phyloP scores from a whole-genome alignment of 2,888 invertebrate genomes.

The Galeruca laticollis region DNA sequence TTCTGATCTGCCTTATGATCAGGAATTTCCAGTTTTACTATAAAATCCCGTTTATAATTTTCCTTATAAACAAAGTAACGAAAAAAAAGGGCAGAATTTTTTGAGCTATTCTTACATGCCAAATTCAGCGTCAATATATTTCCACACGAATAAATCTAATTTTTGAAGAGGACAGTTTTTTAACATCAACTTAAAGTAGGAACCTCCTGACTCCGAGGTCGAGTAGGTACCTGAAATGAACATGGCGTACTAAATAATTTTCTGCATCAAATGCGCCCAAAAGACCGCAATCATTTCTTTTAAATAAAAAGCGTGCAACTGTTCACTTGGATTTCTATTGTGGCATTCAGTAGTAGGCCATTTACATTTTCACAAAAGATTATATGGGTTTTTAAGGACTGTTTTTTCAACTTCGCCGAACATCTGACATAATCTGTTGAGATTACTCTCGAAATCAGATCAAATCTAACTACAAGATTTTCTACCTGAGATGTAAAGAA shows the following conservation, averaged over 20 bases:
- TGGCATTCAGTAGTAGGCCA: conserved; percentile 38
- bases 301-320: conserved; percentile 29
- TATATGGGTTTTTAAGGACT: conserved; percentile 34
- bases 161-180: too few species aligned
- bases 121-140: too few species aligned
- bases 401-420: conserved; percentile 35
- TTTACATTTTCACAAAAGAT: conserved; percentile 42
- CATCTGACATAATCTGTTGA: conserved; percentile 34
- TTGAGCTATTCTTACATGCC: too few species aligned
- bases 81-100: too few species aligned
- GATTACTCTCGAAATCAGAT: conserved; percentile 41
- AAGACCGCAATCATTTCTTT: conserved; percentile 33
- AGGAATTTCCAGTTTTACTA: too few species aligned
- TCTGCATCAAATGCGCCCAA: conserved; percentile 32
- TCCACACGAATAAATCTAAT: too few species aligned
- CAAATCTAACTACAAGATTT: conserved; percentile 33
- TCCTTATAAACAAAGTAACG: too few species aligned
- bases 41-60: too few species aligned
- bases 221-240: conserved; percentile 14
- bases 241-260: conserved; percentile 23
- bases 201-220: conserved; percentile 21
- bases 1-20: too few species aligned
- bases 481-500: conserved; percentile 28
- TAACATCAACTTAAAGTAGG: too few species aligned
- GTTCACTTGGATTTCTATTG: conserved; percentile 38